These are phyloP conservation scores for Sebastolobus alascanus DNA, from an alignment of 2,797 vertebrate species.

Conservation along the genomic window DNA sequence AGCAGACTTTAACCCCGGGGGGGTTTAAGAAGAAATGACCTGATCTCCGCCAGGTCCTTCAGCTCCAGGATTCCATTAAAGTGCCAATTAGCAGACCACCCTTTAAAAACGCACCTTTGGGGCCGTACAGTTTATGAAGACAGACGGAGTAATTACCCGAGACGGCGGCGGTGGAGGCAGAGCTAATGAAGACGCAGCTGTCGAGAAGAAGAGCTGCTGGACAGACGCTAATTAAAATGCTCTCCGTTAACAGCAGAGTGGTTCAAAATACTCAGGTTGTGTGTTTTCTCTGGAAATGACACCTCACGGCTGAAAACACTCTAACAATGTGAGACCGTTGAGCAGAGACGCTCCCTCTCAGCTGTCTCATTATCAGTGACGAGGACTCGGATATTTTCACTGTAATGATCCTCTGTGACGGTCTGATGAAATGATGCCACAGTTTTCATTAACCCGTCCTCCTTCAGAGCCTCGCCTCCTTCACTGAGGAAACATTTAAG, in stretches of 20 bases:
- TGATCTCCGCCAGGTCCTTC: not conserved
- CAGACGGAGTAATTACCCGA: slow-evolving; percentile 7
- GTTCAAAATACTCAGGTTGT: not conserved
- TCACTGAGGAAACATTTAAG: not conserved
- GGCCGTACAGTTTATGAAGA: not conserved
- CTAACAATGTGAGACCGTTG: not conserved
- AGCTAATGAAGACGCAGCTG: slow-evolving; percentile 50
- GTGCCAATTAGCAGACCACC: slow-evolving; percentile 26
- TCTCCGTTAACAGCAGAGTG: not conserved
- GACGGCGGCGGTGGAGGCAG: not conserved
- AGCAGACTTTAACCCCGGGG: not conserved
- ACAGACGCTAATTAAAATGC: slow-evolving; percentile 26
- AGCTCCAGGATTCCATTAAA: not conserved
- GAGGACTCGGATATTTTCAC: not conserved
- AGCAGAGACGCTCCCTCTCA: not conserved
- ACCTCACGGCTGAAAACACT: not conserved
- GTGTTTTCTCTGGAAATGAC: not conserved
- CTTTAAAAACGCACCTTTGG: not conserved
- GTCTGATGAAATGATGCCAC: not conserved
- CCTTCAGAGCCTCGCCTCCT: not conserved
- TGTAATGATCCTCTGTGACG: not conserved
- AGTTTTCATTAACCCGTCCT: not conserved
- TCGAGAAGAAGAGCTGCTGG: not conserved
- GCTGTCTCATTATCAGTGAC: slow-evolving; percentile 23
- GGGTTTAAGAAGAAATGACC: not conserved